Percentiles rank a stretch among this genome's conserved stretches.
phyloP scores from a whole-genome alignment of 2,888 invertebrate genomes.

The Leucoma salicis region DNA sequence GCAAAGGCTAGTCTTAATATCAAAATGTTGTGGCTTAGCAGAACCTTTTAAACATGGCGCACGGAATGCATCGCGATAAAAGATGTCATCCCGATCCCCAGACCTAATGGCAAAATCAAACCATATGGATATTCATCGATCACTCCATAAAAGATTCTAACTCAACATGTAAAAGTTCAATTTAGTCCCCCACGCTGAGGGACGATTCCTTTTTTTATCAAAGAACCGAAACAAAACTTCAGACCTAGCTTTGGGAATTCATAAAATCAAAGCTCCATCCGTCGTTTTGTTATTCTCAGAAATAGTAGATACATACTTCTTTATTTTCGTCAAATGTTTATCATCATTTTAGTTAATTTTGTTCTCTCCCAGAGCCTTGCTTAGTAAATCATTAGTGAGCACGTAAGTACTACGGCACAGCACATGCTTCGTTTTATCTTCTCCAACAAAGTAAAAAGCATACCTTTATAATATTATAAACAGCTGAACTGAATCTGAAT shows the following conservation, averaged over 20 bases:
- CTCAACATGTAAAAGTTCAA: constrained; percentile 42
- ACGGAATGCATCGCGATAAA: constrained; percentile 78
- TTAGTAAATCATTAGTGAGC: no score
- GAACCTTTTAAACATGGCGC: constrained; percentile 59
- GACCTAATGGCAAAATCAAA: constrained; percentile 61
- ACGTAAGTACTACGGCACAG: no score
- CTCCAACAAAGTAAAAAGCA: constrained; percentile 41
- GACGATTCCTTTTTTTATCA: constrained; percentile 53
- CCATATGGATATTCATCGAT: constrained; percentile 36
- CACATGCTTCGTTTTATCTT: constrained; percentile 18
- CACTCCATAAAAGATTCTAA: constrained; percentile 46
- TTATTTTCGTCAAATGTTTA: constrained; percentile 38
- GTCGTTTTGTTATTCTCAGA: constrained; percentile 64
- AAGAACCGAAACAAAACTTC: constrained; percentile 64
- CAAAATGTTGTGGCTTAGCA: constrained; percentile 45
- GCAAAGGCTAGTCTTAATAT: no score
- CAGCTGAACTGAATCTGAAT: constrained; percentile 67
- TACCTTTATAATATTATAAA: constrained; percentile 44
- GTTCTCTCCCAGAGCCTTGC: no score
- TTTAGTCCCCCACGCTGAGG: constrained; percentile 26
- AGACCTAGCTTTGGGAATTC: constrained; percentile 78
- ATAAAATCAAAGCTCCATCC: constrained; percentile 67
- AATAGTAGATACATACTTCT: constrained; percentile 46
- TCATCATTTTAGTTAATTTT: constrained; percentile 30
- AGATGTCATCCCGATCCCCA: constrained; percentile 77